Evolutionary conservation across 2,888 invertebrate genomes (phyloP).

Genomic region (Phyllotreta striolata): DNA sequence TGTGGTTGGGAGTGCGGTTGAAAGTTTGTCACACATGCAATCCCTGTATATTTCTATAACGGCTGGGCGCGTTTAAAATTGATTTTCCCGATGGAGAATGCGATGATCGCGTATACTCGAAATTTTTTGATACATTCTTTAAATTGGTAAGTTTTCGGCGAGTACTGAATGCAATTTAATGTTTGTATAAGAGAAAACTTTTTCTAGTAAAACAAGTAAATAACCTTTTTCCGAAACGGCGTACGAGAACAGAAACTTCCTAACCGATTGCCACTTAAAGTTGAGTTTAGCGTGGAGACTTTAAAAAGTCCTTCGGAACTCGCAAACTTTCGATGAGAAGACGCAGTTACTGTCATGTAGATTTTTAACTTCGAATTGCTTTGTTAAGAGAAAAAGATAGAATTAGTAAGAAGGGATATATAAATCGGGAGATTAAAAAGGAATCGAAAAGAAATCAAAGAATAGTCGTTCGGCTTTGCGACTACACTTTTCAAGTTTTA

Average conservation of each 20-base stretch:
- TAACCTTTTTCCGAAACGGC: slow-evolving; percentile 49
- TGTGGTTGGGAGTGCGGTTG: not conserved
- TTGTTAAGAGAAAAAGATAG: slow-evolving; percentile 14
- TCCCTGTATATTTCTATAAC: not conserved
- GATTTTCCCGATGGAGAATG: too few species aligned
- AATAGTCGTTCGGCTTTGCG: too few species aligned
- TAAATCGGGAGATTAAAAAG: not conserved
- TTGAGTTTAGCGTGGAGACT: slow-evolving; percentile 58
- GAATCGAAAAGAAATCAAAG: too few species aligned
- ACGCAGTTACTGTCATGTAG: slow-evolving; percentile 31
- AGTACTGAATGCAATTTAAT: slow-evolving; percentile 22
- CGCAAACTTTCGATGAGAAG: slow-evolving; percentile 30
- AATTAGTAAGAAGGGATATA: slow-evolving; percentile 3
- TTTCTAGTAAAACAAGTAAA: slow-evolving; percentile 49
- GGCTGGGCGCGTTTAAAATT: too few species aligned
- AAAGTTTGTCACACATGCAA: slow-evolving; percentile 17
- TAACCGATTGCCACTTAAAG: slow-evolving; percentile 57
- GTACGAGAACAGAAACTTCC: slow-evolving; percentile 47
- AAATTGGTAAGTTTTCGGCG: slow-evolving; percentile 10
- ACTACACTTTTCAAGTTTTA: too few species aligned
- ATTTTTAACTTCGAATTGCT: slow-evolving; percentile 30
- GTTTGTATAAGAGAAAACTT: slow-evolving; percentile 43
- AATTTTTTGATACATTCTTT: not conserved
- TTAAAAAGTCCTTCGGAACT: slow-evolving; percentile 40
- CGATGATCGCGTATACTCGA: not conserved